phyloP scores from a whole-genome alignment of 2,888 invertebrate species.

The Siphlonurus alternatus region DNA sequence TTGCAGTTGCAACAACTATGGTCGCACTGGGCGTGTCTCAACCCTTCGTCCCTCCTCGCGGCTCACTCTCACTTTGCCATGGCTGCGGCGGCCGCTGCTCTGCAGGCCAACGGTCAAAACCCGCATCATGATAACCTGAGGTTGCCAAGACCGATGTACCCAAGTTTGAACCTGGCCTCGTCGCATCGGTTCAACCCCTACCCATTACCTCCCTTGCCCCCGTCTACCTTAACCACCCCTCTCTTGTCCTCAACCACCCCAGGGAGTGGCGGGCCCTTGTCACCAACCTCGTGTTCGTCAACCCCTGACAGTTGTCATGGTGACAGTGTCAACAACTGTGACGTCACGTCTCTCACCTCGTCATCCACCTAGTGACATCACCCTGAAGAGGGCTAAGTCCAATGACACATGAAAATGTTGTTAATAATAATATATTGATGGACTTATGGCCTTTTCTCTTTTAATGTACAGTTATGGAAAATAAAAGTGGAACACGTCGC shows the following conservation, averaged over 20 bases:
- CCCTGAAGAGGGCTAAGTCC: too few species aligned
- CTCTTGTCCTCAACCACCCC: neutral
- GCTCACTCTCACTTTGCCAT: neutral
- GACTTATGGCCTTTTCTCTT: too few species aligned
- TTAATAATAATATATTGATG: too few species aligned
- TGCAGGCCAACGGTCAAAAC: neutral
- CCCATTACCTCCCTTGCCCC: neutral
- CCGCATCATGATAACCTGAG: neutral
- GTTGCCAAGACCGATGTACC: neutral
- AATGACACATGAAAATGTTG: too few species aligned
- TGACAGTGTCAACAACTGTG: slow-evolving; percentile 1
- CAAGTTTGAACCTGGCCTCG: too few species aligned
- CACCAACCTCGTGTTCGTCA: neutral
- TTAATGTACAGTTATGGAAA: too few species aligned
- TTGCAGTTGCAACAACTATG: neutral
- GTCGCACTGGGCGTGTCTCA: neutral
- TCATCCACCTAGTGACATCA: neutral
- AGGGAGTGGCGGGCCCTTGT: too few species aligned
- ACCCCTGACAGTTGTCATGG: neutral
- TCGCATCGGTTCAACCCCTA: neutral
- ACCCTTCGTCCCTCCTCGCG: neutral
- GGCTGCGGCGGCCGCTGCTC: neutral
- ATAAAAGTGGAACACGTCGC: too few species aligned
- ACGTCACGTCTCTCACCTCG: neutral
- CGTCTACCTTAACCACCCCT: neutral